Evolutionary conservation across 1,140 invertebrate genomes (phyloP).

Genomic region (Tetraneura akinire): DNA sequence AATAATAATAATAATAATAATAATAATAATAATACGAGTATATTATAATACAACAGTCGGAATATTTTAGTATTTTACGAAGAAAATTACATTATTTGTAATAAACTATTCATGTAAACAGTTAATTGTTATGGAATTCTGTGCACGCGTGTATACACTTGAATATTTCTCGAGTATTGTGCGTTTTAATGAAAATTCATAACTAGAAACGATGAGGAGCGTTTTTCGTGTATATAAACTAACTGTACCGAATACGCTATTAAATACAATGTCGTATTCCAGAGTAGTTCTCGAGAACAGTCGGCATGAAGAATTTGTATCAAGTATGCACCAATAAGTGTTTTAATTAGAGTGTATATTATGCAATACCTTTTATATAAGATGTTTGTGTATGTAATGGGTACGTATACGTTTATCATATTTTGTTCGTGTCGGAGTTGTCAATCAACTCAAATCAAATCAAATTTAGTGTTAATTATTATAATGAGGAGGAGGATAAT

Average conservation of each 20-base stretch:
- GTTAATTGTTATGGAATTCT: not conserved
- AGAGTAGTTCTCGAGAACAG: too few species aligned
- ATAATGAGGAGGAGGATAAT: too few species aligned
- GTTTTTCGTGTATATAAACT: not conserved
- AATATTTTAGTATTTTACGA: not conserved
- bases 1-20: too few species aligned
- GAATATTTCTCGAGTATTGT: not conserved
- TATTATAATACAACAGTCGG: too few species aligned
- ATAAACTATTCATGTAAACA: not conserved
- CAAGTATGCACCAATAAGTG: not conserved
- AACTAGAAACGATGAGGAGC: not conserved
- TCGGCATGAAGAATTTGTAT: not conserved
- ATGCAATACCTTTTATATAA: too few species aligned
- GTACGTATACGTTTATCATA: too few species aligned
- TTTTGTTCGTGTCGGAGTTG: too few species aligned
- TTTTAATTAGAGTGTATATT: not conserved
- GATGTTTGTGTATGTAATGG: too few species aligned
- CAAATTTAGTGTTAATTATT: too few species aligned
- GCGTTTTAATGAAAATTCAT: not conserved
- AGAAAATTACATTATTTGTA: conserved; percentile 4
- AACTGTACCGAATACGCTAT: not conserved
- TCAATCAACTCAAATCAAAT: too few species aligned
- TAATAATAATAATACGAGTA: too few species aligned
- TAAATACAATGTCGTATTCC: not conserved
- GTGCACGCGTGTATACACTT: too few species aligned